Evolutionary conservation across 2,113 vertebrate genomes (phyloP).

Genomic region (Rhea pennata): DNA sequence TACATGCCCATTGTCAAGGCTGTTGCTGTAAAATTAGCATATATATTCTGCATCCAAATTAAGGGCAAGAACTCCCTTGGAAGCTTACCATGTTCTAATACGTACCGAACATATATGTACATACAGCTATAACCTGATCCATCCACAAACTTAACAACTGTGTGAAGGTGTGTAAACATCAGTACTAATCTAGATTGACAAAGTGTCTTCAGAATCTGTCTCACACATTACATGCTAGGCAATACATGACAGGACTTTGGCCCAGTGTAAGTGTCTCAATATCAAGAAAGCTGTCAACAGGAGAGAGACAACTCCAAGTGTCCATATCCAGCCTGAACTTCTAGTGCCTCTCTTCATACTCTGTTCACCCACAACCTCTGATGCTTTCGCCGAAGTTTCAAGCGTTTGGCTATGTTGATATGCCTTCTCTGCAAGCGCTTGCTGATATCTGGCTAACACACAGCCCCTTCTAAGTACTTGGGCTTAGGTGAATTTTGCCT

Average conservation of each 20-base stretch:
- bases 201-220: neutral
- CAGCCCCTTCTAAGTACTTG: neutral
- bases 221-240: neutral
- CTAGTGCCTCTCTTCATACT: neutral
- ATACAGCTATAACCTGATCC: neutral
- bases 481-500: neutral
- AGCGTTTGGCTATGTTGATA: neutral
- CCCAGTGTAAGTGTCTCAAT: neutral
- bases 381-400: neutral
- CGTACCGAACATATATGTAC: neutral
- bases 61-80: neutral
- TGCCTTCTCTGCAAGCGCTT: neutral
- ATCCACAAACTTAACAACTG: neutral
- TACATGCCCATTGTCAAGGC: slow-evolving; percentile 23
- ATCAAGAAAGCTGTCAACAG: neutral
- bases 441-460: neutral
- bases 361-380: fast-evolving
- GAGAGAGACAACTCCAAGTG: neutral
- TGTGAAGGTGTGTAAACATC: neutral
- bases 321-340: neutral
- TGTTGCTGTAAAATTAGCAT: slow-evolving; percentile 37
- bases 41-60: slow-evolving; percentile 37
- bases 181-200: neutral
- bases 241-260: neutral
- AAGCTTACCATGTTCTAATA: slow-evolving; percentile 16